These are phyloP conservation scores for Diogma glabrata DNA, from an alignment of 2,888 invertebrate genomes.

Conservation along the genomic window DNA sequence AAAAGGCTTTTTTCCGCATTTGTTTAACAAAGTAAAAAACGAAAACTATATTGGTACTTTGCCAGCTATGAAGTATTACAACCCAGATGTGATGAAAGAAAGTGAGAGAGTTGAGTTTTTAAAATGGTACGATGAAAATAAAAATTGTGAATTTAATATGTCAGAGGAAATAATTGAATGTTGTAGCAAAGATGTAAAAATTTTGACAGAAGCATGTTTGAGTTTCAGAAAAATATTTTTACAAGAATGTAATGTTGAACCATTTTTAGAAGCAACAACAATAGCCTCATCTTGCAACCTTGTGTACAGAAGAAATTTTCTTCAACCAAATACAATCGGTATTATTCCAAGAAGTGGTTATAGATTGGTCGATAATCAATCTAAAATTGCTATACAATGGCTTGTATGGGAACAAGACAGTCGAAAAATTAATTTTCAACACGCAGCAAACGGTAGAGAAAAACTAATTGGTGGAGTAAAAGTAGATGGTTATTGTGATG, in stretches of 20 bases:
- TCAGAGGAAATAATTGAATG: conserved; percentile 20
- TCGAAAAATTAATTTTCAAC: not conserved
- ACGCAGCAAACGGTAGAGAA: not conserved
- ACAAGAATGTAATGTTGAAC: conserved; percentile 19
- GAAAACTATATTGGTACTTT: conserved; percentile 20
- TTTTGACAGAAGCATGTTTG: conserved; percentile 22
- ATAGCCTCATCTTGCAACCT: conserved; percentile 22
- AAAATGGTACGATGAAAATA: conserved; percentile 19
- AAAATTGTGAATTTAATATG: conserved; percentile 22
- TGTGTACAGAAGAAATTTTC: conserved; percentile 21
- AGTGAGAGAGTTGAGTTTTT: conserved; percentile 17
- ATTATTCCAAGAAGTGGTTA: conserved; percentile 24
- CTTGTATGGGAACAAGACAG: not conserved
- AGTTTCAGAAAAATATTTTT: conserved; percentile 22
- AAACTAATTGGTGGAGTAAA: not conserved
- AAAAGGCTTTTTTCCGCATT: conserved; percentile 22
- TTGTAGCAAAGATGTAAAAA: conserved; percentile 18
- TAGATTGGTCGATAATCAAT: conserved; percentile 22
- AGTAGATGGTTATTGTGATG: not conserved
- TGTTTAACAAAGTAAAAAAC: conserved; percentile 17
- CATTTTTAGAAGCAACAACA: conserved; percentile 23
- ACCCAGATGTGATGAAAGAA: conserved; percentile 18
- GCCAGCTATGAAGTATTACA: conserved; percentile 18
- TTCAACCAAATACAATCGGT: conserved; percentile 22
- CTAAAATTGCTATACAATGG: conserved; percentile 9